phyloP scores from a whole-genome alignment of 2,797 vertebrate species.

The Arvicola amphibius region DNA sequence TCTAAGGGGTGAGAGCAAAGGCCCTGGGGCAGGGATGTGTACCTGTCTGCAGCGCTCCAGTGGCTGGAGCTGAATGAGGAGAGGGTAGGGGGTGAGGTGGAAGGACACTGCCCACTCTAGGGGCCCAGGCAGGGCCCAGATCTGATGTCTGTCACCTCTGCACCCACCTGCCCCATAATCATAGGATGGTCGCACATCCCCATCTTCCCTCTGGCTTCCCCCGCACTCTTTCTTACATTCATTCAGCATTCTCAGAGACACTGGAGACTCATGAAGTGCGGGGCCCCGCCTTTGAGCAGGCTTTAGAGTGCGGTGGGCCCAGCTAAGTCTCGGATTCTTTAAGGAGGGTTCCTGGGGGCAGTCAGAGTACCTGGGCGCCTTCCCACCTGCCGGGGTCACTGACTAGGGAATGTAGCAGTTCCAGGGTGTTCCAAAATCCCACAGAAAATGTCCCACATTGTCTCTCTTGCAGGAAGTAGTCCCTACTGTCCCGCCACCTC shows the following conservation, averaged over 20 bases:
- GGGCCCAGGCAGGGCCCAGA: neutral
- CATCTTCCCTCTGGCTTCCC: neutral
- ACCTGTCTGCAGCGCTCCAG: neutral
- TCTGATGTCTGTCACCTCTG: neutral
- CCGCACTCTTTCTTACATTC: neutral
- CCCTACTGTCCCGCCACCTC: neutral
- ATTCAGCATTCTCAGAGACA: neutral
- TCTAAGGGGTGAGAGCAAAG: neutral
- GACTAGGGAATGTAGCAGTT: neutral
- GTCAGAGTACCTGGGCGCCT: neutral
- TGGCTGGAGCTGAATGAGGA: neutral
- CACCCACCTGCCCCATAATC: neutral
- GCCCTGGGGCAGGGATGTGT: constrained; percentile 23
- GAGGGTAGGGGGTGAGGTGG: neutral
- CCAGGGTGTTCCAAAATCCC: neutral
- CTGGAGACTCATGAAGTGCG: neutral
- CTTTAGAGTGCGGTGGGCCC: neutral
- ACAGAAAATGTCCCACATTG: fast-evolving
- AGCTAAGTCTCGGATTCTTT: neutral
- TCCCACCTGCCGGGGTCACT: neutral
- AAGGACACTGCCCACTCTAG: neutral
- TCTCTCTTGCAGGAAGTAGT: neutral
- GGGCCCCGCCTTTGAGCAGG: neutral
- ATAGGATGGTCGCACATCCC: neutral
- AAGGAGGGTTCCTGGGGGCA: neutral